Conservation (phyloP, 53 echinoderm and acorn worm genomes). For the Paracentrotus lividus region DNA sequence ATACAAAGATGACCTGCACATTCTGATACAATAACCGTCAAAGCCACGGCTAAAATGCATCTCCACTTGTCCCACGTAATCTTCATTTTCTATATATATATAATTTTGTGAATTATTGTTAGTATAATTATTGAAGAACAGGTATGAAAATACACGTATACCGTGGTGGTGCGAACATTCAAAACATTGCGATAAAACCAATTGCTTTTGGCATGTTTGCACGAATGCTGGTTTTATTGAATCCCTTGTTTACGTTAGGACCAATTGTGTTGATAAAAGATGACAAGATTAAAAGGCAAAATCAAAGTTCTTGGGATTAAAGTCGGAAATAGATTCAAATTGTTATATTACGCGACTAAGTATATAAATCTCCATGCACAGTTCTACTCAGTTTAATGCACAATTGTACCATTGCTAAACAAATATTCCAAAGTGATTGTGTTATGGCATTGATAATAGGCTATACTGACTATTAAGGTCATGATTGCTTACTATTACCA, state of each 20-base stretch:
- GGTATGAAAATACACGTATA: not conserved
- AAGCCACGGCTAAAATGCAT: not conserved
- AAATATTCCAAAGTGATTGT: constrained; percentile 11
- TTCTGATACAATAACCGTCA: not conserved
- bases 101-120: no score
- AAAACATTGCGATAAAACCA: not conserved
- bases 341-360: not conserved
- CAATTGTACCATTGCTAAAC: not conserved
- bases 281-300: not conserved
- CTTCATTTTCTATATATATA: no score
- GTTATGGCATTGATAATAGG: not conserved
- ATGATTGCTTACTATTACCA: not conserved
- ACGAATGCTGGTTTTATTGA: not conserved
- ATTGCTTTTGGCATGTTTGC: not conserved
- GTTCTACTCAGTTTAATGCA: not conserved
- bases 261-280: not conserved
- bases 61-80: not conserved
- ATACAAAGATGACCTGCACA: constrained; percentile 74
- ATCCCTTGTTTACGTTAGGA: not conserved
- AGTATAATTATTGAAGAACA: not conserved
- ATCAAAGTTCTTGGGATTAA: not conserved
- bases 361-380: not conserved
- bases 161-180: not conserved
- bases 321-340: not conserved
- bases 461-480: not conserved